phyloP scores from a whole-genome alignment of 2,888 invertebrate genomes.

The Nemurella pictetii region DNA sequence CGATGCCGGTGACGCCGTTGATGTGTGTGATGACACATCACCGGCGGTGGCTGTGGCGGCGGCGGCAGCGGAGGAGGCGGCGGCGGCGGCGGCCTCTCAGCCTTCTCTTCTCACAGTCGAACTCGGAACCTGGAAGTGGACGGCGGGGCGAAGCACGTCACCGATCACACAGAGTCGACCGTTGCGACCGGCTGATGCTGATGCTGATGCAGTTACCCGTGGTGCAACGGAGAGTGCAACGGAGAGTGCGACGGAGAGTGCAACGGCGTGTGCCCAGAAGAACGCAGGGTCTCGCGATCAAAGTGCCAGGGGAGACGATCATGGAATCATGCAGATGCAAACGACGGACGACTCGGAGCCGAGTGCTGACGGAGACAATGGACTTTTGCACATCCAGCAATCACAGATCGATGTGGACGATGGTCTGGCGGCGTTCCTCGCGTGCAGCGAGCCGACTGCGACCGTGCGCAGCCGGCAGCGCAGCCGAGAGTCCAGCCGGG shows the following conservation, averaged over 20 bases:
- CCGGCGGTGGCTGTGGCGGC: too few relatives aligned
- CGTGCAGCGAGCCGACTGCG: neutral
- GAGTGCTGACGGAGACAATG: neutral
- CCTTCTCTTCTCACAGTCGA: too few relatives aligned
- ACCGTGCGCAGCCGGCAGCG: too few relatives aligned
- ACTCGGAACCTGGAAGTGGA: neutral
- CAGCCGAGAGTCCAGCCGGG: too few relatives aligned
- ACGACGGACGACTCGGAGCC: neutral
- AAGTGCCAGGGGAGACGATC: neutral
- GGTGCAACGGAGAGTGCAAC: neutral
- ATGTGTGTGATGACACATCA: too few relatives aligned
- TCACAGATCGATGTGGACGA: neutral
- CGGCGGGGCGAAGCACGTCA: neutral
- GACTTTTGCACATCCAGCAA: neutral
- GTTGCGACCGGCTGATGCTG: neutral
- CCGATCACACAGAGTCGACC: neutral
- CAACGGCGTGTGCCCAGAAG: neutral
- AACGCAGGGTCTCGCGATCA: neutral
- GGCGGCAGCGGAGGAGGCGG: too few relatives aligned
- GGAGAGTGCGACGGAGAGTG: neutral
- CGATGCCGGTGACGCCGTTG: neutral
- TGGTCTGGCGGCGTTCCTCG: neutral
- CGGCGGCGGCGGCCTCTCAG: too few relatives aligned
- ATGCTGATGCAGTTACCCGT: too few relatives aligned
- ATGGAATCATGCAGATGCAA: too few relatives aligned